Evolutionary conservation across 2,888 invertebrate genomes (phyloP).

Genomic region (Polia nebulosa): DNA sequence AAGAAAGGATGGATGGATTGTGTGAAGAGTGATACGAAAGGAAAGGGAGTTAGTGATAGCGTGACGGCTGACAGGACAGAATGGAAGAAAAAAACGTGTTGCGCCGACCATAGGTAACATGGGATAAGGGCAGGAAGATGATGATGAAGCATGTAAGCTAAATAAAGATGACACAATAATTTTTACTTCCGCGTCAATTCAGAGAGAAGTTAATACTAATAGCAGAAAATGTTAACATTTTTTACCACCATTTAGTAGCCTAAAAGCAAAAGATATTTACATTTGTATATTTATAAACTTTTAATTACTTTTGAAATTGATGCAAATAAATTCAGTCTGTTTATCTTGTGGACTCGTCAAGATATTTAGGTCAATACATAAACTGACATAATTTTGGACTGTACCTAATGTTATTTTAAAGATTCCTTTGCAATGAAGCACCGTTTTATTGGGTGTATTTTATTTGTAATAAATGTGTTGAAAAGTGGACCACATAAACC

Average conservation of each 20-base stretch:
- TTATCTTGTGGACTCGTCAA: slow-evolving; percentile 42
- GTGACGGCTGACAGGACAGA: too few relatives aligned
- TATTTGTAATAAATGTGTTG: slow-evolving; percentile 40
- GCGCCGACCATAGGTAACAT: too few relatives aligned
- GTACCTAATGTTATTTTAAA: slow-evolving; percentile 18
- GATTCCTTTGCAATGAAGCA: slow-evolving; percentile 17
- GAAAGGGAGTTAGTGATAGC: too few relatives aligned
- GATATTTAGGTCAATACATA: slow-evolving; percentile 46
- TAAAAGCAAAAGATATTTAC: slow-evolving; percentile 13
- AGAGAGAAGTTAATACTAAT: not conserved
- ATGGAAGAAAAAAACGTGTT: too few relatives aligned
- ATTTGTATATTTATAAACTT: slow-evolving; percentile 20
- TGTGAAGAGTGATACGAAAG: too few relatives aligned
- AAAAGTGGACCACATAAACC: slow-evolving; percentile 22
- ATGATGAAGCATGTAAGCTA: too few relatives aligned
- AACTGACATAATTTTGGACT: slow-evolving; percentile 19
- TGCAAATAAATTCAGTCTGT: slow-evolving; percentile 46
- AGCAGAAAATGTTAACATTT: slow-evolving; percentile 20
- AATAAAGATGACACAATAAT: not conserved
- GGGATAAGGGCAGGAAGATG: too few relatives aligned
- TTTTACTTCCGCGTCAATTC: not conserved
- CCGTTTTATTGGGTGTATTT: slow-evolving; percentile 38
- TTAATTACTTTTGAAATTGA: slow-evolving; percentile 51
- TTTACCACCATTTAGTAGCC: not conserved
- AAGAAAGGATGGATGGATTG: too few relatives aligned